These are phyloP conservation scores for Heteromyza rotundicornis DNA, from an alignment of 2,888 invertebrate species.

Conservation along the genomic window DNA sequence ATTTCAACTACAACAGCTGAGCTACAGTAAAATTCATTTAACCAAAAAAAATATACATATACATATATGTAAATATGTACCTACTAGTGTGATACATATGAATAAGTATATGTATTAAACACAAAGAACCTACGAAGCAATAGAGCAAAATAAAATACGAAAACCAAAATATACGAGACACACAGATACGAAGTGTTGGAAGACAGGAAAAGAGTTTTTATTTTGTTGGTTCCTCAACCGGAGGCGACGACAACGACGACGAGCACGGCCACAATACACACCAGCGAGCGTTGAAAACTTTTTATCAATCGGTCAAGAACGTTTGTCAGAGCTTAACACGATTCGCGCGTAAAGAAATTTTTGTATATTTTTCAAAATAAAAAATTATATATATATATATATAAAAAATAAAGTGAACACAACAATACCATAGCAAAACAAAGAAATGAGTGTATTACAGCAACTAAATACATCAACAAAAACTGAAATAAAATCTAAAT, in stretches of 20 bases:
- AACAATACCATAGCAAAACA: slow-evolving; percentile 17
- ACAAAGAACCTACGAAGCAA: slow-evolving; percentile 1
- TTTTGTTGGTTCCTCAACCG: background rate
- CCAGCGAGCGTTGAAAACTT: slow-evolving; percentile 52
- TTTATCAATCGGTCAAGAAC: slow-evolving; percentile 63
- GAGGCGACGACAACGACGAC: background rate
- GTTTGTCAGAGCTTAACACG: slow-evolving; percentile 49
- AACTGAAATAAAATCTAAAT: background rate
- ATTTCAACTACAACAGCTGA: slow-evolving; percentile 10
- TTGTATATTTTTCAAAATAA: slow-evolving; percentile 11
- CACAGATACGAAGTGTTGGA: too few relatives aligned
- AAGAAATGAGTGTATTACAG: slow-evolving; percentile 17
- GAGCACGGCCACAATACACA: background rate
- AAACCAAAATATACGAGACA: too few relatives aligned
- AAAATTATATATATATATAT: slow-evolving; percentile 11
- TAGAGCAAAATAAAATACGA: slow-evolving; percentile 26
- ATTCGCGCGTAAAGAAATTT: slow-evolving; percentile 25
- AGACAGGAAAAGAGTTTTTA: slow-evolving; percentile 10
- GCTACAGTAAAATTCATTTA: too few relatives aligned
- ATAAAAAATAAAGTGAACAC: slow-evolving; percentile 35
- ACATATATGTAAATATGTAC: too few relatives aligned
- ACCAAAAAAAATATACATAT: background rate
- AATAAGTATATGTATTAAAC: too few relatives aligned
- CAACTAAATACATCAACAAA: slow-evolving; percentile 2
- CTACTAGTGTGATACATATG: too few relatives aligned